phyloP scores from a whole-genome alignment of 2,888 invertebrate genomes.

The Strigamia transsilvanica region DNA sequence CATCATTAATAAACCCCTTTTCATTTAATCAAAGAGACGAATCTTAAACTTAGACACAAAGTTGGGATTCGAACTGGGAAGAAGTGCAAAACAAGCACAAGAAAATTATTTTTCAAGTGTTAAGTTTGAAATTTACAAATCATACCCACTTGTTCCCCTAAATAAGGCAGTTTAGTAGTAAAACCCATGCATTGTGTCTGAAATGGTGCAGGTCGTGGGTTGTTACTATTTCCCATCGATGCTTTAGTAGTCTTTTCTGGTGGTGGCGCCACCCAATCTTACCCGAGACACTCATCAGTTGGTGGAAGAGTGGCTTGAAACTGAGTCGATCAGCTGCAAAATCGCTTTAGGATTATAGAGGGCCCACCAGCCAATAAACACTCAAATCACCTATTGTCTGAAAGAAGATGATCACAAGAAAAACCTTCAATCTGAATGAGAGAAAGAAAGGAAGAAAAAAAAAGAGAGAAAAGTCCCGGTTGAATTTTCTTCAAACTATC shows the following conservation, averaged over 20 bases:
- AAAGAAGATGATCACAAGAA: slow-evolving; percentile 2
- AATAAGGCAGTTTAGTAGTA: not conserved
- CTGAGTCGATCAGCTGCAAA: slow-evolving; percentile 8
- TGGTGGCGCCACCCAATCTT: slow-evolving; percentile 8
- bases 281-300: slow-evolving; percentile 8
- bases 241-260: slow-evolving; percentile 8
- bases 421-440: slow-evolving; percentile 3
- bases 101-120: no score
- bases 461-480: not conserved
- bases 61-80: no score
- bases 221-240: slow-evolving; percentile 2
- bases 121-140: not conserved
- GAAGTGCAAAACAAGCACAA: no score
- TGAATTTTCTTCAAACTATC: slow-evolving; percentile 8
- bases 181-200: not conserved
- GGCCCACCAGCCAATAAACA: slow-evolving; percentile 7
- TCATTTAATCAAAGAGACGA: no score
- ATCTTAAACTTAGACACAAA: no score
- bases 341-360: slow-evolving; percentile 8
- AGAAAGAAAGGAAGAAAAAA: not conserved
- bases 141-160: not conserved
- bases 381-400: slow-evolving; percentile 8
- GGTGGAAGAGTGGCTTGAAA: not conserved
- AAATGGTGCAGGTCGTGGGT: not conserved
- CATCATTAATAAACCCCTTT: no score